Conservation (phyloP, 2,888 invertebrate species). For the Ganaspis brasiliensis region DNA sequence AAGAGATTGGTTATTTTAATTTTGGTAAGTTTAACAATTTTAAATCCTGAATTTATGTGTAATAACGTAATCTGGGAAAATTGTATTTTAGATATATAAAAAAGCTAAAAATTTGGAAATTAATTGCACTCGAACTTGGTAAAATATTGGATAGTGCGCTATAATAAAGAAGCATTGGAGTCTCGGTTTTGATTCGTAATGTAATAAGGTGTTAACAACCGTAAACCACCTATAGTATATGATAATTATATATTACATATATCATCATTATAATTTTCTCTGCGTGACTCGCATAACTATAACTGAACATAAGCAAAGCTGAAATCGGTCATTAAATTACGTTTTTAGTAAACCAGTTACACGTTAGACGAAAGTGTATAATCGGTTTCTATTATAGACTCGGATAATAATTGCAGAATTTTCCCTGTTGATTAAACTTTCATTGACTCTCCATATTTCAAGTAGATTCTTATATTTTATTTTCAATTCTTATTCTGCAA, state of each 20-base stretch:
- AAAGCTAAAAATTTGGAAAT: neutral
- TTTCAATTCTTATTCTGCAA: neutral
- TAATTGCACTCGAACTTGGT: too few species aligned
- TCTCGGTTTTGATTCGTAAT: neutral
- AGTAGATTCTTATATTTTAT: neutral
- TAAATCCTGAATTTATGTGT: too few species aligned
- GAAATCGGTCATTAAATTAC: constrained; percentile 35
- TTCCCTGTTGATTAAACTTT: constrained; percentile 4
- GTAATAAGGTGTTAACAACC: constrained; percentile 40
- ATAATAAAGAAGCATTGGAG: neutral
- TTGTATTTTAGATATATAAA: neutral
- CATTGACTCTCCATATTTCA: neutral
- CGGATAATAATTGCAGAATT: constrained; percentile 24
- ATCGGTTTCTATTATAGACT: constrained; percentile 12
- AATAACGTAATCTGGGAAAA: neutral
- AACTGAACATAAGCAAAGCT: constrained; percentile 29
- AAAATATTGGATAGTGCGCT: neutral
- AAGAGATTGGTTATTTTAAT: too few species aligned
- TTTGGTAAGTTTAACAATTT: too few species aligned
- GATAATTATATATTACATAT: constrained; percentile 42
- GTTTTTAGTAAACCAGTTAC: constrained; percentile 30
- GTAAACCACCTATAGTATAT: constrained; percentile 24
- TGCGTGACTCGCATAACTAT: constrained; percentile 37
- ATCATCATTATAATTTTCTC: constrained; percentile 40
- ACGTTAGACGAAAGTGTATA: neutral